Percentiles rank a stretch among this genome's conserved stretches.
Conservation (phyloP, 2,888 invertebrate species). For the Sepioteuthis lessoniana region DNA sequence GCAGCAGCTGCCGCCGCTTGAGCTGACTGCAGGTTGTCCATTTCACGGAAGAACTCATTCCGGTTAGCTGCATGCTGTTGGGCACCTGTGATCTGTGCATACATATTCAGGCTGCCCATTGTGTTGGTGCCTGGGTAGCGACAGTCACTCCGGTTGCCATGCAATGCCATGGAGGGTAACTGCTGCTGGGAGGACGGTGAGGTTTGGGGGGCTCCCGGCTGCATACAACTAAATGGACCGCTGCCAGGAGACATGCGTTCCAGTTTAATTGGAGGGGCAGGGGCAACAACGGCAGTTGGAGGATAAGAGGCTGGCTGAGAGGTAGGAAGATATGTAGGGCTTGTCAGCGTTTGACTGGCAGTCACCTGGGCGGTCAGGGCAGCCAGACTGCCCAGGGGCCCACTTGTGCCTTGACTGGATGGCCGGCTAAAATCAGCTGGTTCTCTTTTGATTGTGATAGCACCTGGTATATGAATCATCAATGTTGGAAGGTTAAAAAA, state of each 20-base stretch:
- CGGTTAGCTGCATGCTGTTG: conserved; percentile 43
- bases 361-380: conserved; percentile 47
- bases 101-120: conserved; percentile 43
- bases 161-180: conserved; percentile 38
- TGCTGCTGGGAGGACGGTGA: conserved; percentile 38
- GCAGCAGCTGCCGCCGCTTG: neutral
- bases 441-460: conserved; percentile 35
- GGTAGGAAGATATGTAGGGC: conserved; percentile 46
- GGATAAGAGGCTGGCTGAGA: conserved; percentile 41
- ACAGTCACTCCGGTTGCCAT: conserved; percentile 46
- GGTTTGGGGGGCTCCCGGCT: conserved; percentile 39
- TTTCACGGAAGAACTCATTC: conserved; percentile 37
- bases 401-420: neutral
- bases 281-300: conserved; percentile 38
- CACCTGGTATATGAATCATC: neutral
- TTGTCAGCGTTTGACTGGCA: conserved; percentile 38
- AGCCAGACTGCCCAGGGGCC: conserved; percentile 42
- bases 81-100: conserved; percentile 46
- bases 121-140: conserved; percentile 44
- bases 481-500: neutral
- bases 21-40: conserved; percentile 44
- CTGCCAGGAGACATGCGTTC: conserved; percentile 45
- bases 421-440: conserved; percentile 24
- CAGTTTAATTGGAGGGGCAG: conserved; percentile 38
- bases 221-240: conserved; percentile 46